Evolutionary conservation across 2,888 invertebrate species (phyloP), one percentile per base, ranked within the genome.

Genomic region (Melieria picta): DNA sequence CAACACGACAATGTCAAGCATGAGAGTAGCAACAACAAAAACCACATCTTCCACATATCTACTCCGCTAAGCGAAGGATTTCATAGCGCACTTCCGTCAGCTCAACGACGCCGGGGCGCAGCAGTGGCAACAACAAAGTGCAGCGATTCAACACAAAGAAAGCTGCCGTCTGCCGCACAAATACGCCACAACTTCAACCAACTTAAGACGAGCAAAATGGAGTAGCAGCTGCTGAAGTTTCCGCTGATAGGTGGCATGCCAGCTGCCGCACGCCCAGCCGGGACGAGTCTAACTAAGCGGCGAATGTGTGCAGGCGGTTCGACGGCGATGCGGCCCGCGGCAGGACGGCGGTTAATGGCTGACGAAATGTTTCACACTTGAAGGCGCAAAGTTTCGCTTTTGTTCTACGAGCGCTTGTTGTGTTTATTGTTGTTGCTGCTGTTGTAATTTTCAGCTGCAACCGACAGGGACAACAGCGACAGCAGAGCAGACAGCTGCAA

Each of bases 361-460:
- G 83, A 83, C 81, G 82, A 82, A 83, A 81, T 80, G 80, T 79
- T 82, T 80, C 77, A 78, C 82, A 80, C 80, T 80, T 79, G 76
- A 69, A 69, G 69, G 69, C 69, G 69, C 56, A 69, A 68, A 69
- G 62, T 77, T 80, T 75, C 72, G 77, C 75, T 79, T 43, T 67
- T 58, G n/a, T 58, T 7, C 11, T 58, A 30, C 10, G 58, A 56
- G 30, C 43, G 10, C 60, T 52, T 67, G 60, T 67, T 61, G 61
- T 60, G 60, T 67, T 61, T 67, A 60, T 67, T 6, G 56, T 62
- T 47, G 45, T 52, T 46, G 11, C 5, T 45, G 62, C 47, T 16
- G 50, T 48, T 13, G 11, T 52, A 16, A 48, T 47, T 48, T 47
- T 63, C 47, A 13, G 42, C 61, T 65, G 45, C 52, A 43, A 47